These are phyloP conservation scores for Mus pahari DNA, from an alignment of 2,113 vertebrate species.

Conservation along the genomic window DNA sequence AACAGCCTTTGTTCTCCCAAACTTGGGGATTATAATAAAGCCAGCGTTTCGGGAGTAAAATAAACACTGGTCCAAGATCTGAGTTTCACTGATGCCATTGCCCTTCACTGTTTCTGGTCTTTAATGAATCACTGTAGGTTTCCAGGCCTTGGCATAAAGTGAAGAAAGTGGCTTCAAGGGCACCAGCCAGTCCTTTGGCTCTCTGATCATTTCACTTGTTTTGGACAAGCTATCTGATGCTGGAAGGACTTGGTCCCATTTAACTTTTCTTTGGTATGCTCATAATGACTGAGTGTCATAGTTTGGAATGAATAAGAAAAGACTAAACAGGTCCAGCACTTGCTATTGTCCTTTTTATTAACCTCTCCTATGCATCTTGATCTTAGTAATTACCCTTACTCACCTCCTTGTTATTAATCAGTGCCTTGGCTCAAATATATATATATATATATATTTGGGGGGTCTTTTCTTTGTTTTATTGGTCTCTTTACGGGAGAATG, in stretches of 20 bases:
- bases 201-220: neutral
- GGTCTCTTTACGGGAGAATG: conserved; percentile 74
- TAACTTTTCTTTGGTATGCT: neutral
- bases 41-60: neutral
- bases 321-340: neutral
- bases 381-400: neutral
- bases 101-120: conserved; percentile 11
- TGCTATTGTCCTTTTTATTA: neutral
- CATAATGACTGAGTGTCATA: neutral
- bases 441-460: too few relatives aligned
- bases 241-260: neutral
- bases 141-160: neutral
- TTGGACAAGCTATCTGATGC: neutral
- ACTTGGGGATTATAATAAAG: neutral
- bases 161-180: neutral
- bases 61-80: neutral
- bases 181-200: neutral
- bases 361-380: neutral
- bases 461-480: conserved; percentile 58
- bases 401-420: neutral
- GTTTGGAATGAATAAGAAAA: conserved; percentile 33
- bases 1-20: neutral
- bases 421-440: neutral
- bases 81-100: neutral
- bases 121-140: conserved; percentile 8